Conservation (phyloP, 2,888 invertebrate species). For the Rhamphomyia laevipes region DNA sequence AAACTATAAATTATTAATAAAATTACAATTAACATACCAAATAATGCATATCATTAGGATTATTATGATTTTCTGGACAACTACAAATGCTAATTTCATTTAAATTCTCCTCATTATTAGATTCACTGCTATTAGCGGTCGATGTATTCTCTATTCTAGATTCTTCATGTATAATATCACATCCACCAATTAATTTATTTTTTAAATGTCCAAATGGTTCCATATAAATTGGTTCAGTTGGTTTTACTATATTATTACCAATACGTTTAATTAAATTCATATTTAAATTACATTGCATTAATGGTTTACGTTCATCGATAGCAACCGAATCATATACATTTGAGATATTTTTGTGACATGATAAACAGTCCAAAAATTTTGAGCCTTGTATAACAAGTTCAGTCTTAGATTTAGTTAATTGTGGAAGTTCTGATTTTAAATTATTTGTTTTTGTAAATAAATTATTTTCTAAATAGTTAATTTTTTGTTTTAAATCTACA, state of each 20-base stretch:
- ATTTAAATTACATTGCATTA: constrained; percentile 11
- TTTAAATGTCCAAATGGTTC: constrained; percentile 22
- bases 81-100: constrained; percentile 13
- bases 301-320: constrained; percentile 14
- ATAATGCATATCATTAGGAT: constrained; percentile 19
- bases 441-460: constrained; percentile 20
- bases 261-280: constrained; percentile 10
- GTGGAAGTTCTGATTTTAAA: constrained; percentile 18
- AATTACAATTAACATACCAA: constrained; percentile 18
- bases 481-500: constrained; percentile 19
- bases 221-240: constrained; percentile 22
- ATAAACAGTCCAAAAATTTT: constrained; percentile 18
- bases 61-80: constrained; percentile 18
- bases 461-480: constrained; percentile 18
- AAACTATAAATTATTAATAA: too few species aligned
- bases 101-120: constrained; percentile 9
- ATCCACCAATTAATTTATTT: constrained; percentile 4
- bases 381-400: constrained; percentile 17
- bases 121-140: background rate
- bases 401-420: constrained; percentile 19
- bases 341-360: constrained; percentile 17
- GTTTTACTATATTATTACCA: constrained; percentile 8
- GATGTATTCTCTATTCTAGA: constrained; percentile 3
- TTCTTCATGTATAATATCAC: background rate
- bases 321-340: constrained; percentile 18